Base-by-base conservation (phyloP, 2,113 vertebrate species). In the Verasper variegatus region DNA sequence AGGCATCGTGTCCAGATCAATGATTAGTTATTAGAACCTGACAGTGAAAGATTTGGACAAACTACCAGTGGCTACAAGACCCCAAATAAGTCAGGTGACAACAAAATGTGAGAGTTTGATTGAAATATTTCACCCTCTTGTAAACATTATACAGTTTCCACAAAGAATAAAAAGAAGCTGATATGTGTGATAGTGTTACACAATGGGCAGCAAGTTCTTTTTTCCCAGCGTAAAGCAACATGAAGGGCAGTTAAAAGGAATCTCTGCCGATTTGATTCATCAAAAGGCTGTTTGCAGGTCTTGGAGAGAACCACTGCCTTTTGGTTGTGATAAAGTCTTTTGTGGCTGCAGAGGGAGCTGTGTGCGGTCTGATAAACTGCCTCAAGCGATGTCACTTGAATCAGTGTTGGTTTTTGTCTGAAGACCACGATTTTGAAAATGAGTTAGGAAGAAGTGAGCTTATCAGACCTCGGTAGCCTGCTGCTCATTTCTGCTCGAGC, bases 381-480 rank as follows among this genome's bases (percentile, higher is more conserved):
- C 61, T 63, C 61, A 23, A 45, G 61, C 45, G 12, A 24, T 23
- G 37, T 42, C 35, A 62, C 60, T 62, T 62, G 12, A 62, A 42
- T 63, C 21, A 24, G n/a, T 3, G 4, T 10, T 63, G 59, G 9
- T 21, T 62, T 59, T 20, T 31, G 20, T 62, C 59, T n/a, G 31
- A 42, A 23, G 9, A 60, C 27, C 2, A 8, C 24, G 15, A 37
- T 18, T 60, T n/a, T 35, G 26, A 17, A 60, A 60, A 60, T 11
- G 15, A 37, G 56, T 26, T 26, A 0, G 56, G 13, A 57, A 17
- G n/a, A 24, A 56, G 23, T 56, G 23, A 56, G 23, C 24, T 57
- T 17, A 27, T 57, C 56, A 27, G 14, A 15, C 7, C 49, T 51
- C 49, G 1, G 18, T 51, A 13, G 49, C n/a, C n/a, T 21, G 20